These are phyloP conservation scores for Dioctria linearis DNA, from an alignment of 2,888 invertebrate species.

Conservation along the genomic window DNA sequence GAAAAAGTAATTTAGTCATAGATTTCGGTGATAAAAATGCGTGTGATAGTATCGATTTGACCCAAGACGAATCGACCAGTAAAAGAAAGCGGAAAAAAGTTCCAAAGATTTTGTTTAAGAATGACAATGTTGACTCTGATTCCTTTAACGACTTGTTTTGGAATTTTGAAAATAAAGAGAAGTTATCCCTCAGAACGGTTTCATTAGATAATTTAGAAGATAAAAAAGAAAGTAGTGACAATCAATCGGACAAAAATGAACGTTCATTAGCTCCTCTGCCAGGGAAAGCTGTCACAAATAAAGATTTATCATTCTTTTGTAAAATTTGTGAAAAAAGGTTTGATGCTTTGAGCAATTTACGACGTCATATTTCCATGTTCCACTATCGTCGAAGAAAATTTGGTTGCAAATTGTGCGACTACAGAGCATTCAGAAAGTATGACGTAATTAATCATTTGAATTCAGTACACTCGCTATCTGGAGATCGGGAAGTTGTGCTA, in stretches of 20 bases:
- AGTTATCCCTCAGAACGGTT: slow-evolving; percentile 66
- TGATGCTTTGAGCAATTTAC: slow-evolving; percentile 68
- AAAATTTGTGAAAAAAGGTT: slow-evolving; percentile 70
- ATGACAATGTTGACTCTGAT: slow-evolving; percentile 60
- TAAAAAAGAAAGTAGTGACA: slow-evolving; percentile 54
- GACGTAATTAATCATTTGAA: slow-evolving; percentile 79
- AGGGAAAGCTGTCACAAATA: background rate
- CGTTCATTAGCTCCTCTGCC: background rate
- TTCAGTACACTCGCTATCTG: slow-evolving; percentile 75
- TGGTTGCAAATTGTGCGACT: slow-evolving; percentile 83
- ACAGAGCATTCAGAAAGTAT: slow-evolving; percentile 77
- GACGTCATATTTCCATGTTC: slow-evolving; percentile 71
- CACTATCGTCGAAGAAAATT: slow-evolving; percentile 75
- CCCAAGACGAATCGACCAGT: slow-evolving; percentile 25
- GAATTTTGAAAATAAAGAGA: slow-evolving; percentile 65
- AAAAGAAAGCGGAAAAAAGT: slow-evolving; percentile 57
- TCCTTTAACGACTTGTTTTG: slow-evolving; percentile 66
- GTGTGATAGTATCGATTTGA: slow-evolving; percentile 43
- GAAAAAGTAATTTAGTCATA: background rate
- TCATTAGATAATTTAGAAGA: slow-evolving; percentile 63
- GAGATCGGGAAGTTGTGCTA: slow-evolving; percentile 71
- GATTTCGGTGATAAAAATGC: background rate
- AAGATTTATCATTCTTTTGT: slow-evolving; percentile 64
- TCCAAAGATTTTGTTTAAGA: slow-evolving; percentile 59
- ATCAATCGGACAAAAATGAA: slow-evolving; percentile 16